Evolutionary conservation across 2,797 vertebrate species (phyloP).

Genomic region (Poecilia velifera): DNA sequence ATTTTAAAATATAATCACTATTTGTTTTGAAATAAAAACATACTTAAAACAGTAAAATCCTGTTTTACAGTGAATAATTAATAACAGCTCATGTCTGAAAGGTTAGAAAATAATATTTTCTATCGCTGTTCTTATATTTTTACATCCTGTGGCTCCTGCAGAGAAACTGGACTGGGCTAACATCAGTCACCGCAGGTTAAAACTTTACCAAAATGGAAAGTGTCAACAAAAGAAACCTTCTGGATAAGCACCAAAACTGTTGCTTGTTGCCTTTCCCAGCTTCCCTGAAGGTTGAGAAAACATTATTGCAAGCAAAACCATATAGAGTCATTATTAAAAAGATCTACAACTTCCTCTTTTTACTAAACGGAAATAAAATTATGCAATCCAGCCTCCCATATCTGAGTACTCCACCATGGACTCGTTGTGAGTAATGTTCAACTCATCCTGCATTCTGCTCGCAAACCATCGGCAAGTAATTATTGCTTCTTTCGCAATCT

Average conservation of each 20-base stretch:
- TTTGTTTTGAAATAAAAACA: neutral
- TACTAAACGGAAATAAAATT: neutral
- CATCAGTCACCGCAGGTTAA: neutral
- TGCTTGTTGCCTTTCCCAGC: neutral
- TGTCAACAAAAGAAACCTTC: neutral
- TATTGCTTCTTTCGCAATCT: conserved; percentile 31
- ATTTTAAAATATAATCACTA: neutral
- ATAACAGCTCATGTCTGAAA: neutral
- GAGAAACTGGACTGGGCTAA: neutral
- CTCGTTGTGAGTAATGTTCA: conserved; percentile 1
- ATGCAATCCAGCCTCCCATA: neutral
- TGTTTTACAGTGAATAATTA: neutral
- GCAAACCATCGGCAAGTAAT: conserved; percentile 22
- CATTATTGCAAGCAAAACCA: neutral
- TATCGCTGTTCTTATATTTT: neutral
- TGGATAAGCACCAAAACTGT: neutral
- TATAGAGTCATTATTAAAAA: neutral
- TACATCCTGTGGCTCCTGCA: neutral
- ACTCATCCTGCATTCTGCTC: neutral
- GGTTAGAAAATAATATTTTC: neutral
- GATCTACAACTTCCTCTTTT: neutral
- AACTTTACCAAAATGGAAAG: neutral
- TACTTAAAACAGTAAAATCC: neutral
- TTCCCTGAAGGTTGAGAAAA: neutral
- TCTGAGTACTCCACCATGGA: neutral